Evolutionary conservation across 2,113 vertebrate genomes (phyloP), one percentile per base, ranked within the genome.

Genomic region (Vidua chalybeata): DNA sequence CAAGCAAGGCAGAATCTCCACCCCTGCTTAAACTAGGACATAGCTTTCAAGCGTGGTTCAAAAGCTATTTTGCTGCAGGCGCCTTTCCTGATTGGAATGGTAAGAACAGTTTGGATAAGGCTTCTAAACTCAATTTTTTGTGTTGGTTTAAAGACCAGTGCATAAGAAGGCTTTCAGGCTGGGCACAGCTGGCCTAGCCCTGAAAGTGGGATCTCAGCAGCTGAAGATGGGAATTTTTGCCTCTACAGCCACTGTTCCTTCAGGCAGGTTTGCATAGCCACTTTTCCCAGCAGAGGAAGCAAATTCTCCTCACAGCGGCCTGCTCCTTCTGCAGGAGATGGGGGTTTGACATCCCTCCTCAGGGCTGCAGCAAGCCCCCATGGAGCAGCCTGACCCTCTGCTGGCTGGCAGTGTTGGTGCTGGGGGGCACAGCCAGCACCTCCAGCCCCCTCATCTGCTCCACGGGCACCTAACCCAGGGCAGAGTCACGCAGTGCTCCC

Each of bases 1-100:
- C 37, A 84, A 75, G 84, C 76, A 90, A 86, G 74, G 79, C 62
- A 84, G 88, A 88, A 84, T 62, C 79, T 92, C 85, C 5, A 12
- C 96, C 79, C 68, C 69, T 68, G 73, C 80, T 93, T 87, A 93
- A 94, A 97, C 88, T 96, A 89, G 92, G 93, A 90, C 94, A 62
- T 22, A 59, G 85, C 84, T 94, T 96, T 93, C 86, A 83, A 41
- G 72, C 0, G 4, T 6, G 0, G 92, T 86, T 90, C 68, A 83
- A 79, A 94, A 96, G 79, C 92, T 64, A 37, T 88, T 94, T 95
- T 92, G 85, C 90, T 93, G 79, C 76, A 68, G 94, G 90, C 49
- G 0, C 8, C 3, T 84, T 90, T 88, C 88, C 76, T 84, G 88
- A 90, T 46, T 55, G 66, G 86, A 92, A 91, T 81, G 56, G 79